Conservation (phyloP, 1,140 invertebrate genomes). For the Halictus rubicundus region DNA sequence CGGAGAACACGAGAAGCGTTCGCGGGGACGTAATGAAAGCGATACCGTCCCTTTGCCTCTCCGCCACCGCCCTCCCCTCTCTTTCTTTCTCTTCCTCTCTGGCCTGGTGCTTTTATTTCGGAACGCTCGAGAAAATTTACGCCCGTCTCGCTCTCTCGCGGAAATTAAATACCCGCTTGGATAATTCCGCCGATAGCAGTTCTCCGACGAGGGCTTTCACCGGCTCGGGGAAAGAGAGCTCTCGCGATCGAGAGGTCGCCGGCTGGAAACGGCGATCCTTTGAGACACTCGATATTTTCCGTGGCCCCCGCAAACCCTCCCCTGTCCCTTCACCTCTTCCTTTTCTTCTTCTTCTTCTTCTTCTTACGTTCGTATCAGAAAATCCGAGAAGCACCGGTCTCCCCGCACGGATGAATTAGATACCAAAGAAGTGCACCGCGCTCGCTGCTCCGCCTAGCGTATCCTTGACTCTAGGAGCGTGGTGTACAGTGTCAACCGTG, state of each 20-base stretch:
- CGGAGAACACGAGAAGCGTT: slow-evolving; percentile 47
- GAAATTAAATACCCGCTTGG: slow-evolving; percentile 37
- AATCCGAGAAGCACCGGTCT: slow-evolving; percentile 40
- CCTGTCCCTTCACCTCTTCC: background rate
- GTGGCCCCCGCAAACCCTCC: slow-evolving; percentile 5
- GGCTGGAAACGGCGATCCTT: slow-evolving; percentile 44
- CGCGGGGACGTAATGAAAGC: slow-evolving; percentile 35
- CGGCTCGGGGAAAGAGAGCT: background rate
- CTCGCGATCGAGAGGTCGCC: background rate
- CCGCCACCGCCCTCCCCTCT: too few relatives aligned
- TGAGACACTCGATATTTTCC: slow-evolving; percentile 53
- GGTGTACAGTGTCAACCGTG: slow-evolving; percentile 36
- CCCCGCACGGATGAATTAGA: slow-evolving; percentile 42
- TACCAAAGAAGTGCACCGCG: slow-evolving; percentile 41
- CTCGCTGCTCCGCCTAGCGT: slow-evolving; percentile 21
- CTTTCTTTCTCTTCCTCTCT: background rate
- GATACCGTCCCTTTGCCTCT: slow-evolving; percentile 13
- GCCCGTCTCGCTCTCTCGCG: slow-evolving; percentile 7
- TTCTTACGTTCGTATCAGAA: slow-evolving; percentile 32
- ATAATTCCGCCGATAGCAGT: slow-evolving; percentile 23
- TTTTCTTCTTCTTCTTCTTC: background rate
- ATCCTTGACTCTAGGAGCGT: slow-evolving; percentile 32
- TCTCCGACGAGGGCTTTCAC: background rate
- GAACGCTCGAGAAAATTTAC: slow-evolving; percentile 8
- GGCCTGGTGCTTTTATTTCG: slow-evolving; percentile 20